Evolutionary conservation across 2,797 vertebrate species (phyloP).

Genomic region (Phalanger gymnotis): DNA sequence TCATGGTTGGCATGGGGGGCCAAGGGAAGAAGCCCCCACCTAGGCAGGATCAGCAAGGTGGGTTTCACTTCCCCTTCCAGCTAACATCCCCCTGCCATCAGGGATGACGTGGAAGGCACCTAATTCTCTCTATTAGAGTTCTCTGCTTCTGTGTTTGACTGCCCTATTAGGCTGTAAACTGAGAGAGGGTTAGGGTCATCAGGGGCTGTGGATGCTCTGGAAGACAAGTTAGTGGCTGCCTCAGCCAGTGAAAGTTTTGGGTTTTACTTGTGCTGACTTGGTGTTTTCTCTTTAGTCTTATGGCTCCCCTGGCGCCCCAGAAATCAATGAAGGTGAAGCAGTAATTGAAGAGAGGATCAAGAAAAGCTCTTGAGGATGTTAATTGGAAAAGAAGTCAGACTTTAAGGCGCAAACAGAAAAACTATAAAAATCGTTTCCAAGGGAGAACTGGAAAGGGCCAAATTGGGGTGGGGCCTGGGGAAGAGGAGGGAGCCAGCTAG

Average conservation of each 20-base stretch:
- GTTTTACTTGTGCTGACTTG: background rate
- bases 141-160: background rate
- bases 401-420: background rate
- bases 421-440: background rate
- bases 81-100: background rate
- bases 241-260: background rate
- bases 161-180: background rate
- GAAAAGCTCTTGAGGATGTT: background rate
- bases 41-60: background rate
- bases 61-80: background rate
- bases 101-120: background rate
- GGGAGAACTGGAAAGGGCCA: background rate
- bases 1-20: background rate
- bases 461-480: background rate
- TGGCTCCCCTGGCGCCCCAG: background rate
- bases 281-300: background rate
- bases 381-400: background rate
- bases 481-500: too few relatives aligned
- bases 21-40: background rate
- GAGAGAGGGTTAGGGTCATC: background rate
- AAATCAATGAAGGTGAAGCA: background rate
- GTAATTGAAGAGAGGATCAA: background rate
- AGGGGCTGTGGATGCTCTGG: background rate
- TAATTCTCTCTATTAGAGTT: background rate
- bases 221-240: background rate